phyloP scores from a whole-genome alignment of 2,113 vertebrate genomes.

The Scomber scombrus region DNA sequence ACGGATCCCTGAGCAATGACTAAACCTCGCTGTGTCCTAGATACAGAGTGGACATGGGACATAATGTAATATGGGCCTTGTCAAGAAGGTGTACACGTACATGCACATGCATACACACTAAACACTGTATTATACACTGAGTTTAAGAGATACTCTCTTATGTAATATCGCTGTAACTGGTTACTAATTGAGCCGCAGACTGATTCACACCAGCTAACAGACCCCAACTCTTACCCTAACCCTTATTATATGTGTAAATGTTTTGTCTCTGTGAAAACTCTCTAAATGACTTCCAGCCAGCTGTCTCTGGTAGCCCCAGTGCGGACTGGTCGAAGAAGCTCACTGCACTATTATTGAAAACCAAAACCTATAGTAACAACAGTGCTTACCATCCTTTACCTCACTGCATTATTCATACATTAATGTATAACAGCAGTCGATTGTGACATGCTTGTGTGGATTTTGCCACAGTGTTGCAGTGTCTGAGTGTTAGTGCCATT shows the following conservation, averaged over 20 bases:
- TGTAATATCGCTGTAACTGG: conserved; percentile 73
- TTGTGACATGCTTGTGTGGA: conserved; percentile 48
- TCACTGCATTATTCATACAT: conserved; percentile 70
- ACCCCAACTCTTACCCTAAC: conserved; percentile 66
- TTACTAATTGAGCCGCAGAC: conserved; percentile 73
- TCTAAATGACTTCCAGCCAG: conserved; percentile 65
- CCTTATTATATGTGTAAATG: conserved; percentile 70
- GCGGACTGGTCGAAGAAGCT: conserved; percentile 56
- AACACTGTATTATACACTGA: conserved; percentile 75
- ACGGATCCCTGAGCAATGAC: conserved; percentile 59
- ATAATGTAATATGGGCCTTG: conserved; percentile 49
- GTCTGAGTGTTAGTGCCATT: conserved; percentile 51
- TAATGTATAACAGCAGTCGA: conserved; percentile 32
- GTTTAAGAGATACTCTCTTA: conserved; percentile 53
- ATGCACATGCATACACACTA: conserved; percentile 2
- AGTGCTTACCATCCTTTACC: conserved; percentile 70
- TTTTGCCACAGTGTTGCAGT: conserved; percentile 50
- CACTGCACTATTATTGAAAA: conserved; percentile 77
- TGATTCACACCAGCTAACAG: conserved; percentile 82
- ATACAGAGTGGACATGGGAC: conserved; percentile 55
- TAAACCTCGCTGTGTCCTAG: conserved; percentile 63
- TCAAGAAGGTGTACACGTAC: conserved; percentile 34
- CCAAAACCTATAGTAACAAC: conserved; percentile 68
- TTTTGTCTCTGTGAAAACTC: conserved; percentile 71
- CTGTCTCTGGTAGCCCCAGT: conserved; percentile 62